A percentile compares a stretch with the other conserved stretches of the same genome.
Conservation (phyloP, 2,888 invertebrate genomes). For the Lepidocyrtinus sp. region DNA sequence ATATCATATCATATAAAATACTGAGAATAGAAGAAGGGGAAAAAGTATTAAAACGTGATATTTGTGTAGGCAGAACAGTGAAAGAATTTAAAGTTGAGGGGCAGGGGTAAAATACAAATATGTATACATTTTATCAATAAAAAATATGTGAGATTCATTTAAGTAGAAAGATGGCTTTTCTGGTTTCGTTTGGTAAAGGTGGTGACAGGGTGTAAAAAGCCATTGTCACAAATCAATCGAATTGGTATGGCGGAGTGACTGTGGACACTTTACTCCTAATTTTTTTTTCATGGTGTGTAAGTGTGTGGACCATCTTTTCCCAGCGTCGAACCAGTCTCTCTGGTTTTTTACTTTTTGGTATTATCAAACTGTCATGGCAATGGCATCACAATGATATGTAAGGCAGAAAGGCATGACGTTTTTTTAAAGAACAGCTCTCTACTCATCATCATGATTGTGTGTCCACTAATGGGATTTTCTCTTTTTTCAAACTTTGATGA, state of each 20-base stretch:
- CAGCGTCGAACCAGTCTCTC: background rate
- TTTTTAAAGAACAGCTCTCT: background rate
- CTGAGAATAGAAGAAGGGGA: background rate
- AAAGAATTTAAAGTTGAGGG: no score
- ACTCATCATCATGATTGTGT: slow-evolving; percentile 9
- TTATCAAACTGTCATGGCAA: background rate
- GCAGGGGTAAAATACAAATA: no score
- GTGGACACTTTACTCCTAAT: slow-evolving; percentile 1
- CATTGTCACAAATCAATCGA: slow-evolving; percentile 58
- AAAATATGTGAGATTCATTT: slow-evolving; percentile 9
- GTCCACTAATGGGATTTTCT: slow-evolving; percentile 30
- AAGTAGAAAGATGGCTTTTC: background rate
- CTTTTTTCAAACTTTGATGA: slow-evolving; percentile 11
- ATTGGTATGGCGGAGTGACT: slow-evolving; percentile 9
- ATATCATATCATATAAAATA: no score
- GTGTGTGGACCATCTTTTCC: slow-evolving; percentile 3
- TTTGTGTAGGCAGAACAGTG: slow-evolving; percentile 9
- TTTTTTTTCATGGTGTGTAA: background rate
- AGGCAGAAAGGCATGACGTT: background rate
- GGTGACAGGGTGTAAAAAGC: slow-evolving; percentile 57
- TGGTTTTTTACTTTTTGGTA: slow-evolving; percentile 9
- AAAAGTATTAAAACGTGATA: background rate
- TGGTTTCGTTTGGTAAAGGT: background rate
- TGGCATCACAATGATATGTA: background rate
- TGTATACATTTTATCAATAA: slow-evolving; percentile 25